phyloP scores from a whole-genome alignment of 2,113 vertebrate genomes.

The Campylomormyrus tamandua region DNA sequence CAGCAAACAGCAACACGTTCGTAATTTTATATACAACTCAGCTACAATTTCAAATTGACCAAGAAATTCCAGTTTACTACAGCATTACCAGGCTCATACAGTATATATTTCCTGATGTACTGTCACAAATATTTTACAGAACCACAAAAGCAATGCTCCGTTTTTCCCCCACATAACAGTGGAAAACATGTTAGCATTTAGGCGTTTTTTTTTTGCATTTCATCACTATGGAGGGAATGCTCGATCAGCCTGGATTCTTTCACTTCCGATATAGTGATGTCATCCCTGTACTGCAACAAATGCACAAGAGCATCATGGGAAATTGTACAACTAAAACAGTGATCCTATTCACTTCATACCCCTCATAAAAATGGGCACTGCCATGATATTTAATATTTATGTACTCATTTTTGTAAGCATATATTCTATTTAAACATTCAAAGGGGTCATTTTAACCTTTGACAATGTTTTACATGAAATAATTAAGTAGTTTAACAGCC shows the following conservation, averaged over 20 bases:
- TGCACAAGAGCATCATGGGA: background rate
- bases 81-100: background rate
- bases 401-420: background rate
- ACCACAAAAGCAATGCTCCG: background rate
- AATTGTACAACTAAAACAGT: conserved; percentile 14
- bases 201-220: background rate
- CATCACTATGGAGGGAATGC: background rate
- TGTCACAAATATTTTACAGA: background rate
- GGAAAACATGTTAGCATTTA: background rate
- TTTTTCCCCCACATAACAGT: background rate
- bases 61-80: background rate
- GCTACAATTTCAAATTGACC: background rate
- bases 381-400: background rate
- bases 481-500: background rate
- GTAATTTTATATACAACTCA: background rate
- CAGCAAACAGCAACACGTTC: background rate
- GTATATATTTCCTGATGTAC: background rate
- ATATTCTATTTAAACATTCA: background rate
- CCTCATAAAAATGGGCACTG: background rate
- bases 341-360: background rate
- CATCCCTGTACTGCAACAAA: background rate
- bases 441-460: background rate
- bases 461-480: background rate
- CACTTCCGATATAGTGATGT: background rate
- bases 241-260: background rate